These are phyloP conservation scores for Aleadryas rufinucha DNA, from an alignment of 2,113 vertebrate species.

Conservation along the genomic window DNA sequence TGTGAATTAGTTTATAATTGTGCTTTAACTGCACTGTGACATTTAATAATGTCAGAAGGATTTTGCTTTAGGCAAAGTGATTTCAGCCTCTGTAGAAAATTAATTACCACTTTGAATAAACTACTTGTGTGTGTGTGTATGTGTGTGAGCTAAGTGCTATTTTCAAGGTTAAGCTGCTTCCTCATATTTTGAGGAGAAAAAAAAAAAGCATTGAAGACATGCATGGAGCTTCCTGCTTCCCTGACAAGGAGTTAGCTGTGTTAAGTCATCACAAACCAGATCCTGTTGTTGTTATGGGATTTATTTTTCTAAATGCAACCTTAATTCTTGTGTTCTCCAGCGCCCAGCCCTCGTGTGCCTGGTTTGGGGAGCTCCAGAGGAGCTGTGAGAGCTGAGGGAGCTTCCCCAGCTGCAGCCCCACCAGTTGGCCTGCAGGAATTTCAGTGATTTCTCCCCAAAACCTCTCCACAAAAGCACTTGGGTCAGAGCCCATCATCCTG, in stretches of 20 bases:
- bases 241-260: neutral
- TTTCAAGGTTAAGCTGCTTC: slow-evolving; percentile 70
- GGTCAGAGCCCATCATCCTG: neutral
- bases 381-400: neutral
- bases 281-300: too few relatives aligned
- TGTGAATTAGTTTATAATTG: slow-evolving; percentile 78
- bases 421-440: neutral
- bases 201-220: neutral
- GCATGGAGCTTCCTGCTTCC: neutral
- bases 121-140: neutral
- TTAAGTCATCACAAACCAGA: neutral
- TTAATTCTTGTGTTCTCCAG: neutral
- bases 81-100: slow-evolving; percentile 69
- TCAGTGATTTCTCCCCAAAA: neutral
- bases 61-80: slow-evolving; percentile 74
- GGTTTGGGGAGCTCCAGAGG: neutral
- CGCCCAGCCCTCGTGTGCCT: fast-evolving
- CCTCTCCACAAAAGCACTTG: neutral
- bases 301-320: neutral
- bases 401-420: neutral
- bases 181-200: slow-evolving; percentile 21
- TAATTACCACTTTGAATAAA: slow-evolving; percentile 69
- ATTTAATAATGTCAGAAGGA: slow-evolving; percentile 79
- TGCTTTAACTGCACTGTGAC: slow-evolving; percentile 74
- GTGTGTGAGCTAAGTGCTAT: slow-evolving; percentile 27